phyloP scores from a whole-genome alignment of 2,113 vertebrate genomes.

The Isichthys henryi region DNA sequence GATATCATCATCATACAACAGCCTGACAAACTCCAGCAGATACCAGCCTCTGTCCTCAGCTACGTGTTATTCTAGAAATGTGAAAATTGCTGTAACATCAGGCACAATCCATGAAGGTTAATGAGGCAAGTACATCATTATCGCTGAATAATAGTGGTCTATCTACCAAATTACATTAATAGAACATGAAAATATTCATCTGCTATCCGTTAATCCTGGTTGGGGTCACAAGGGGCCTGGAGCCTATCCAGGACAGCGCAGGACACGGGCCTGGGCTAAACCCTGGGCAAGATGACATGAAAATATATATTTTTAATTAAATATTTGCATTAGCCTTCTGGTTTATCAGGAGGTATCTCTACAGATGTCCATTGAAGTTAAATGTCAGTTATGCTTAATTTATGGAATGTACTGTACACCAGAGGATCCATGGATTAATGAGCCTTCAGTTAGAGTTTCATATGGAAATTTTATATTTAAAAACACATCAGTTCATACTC shows the following conservation, averaged over 20 bases:
- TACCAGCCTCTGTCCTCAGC: not conserved
- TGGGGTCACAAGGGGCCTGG: not conserved
- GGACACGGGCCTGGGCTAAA: not conserved
- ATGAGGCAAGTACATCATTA: not conserved
- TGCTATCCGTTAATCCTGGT: not conserved
- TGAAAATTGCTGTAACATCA: not conserved
- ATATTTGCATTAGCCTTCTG: not conserved
- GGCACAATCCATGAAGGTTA: not conserved
- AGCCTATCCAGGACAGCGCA: not conserved
- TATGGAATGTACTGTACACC: not conserved
- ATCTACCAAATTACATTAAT: not conserved
- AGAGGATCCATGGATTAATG: not conserved
- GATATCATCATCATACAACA: not conserved
- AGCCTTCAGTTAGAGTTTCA: not conserved
- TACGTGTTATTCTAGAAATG: not conserved
- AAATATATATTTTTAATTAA: not conserved
- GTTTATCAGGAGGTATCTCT: not conserved
- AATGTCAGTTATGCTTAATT: not conserved
- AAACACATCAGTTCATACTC: not conserved
- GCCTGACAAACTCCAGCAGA: not conserved
- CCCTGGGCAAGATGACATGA: not conserved
- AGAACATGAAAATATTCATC: not conserved
- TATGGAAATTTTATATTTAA: not conserved
- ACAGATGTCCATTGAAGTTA: not conserved
- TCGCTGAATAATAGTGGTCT: not conserved